Evolutionary conservation across 1,140 invertebrate genomes (phyloP).

Genomic region (Drosophila nannoptera): DNA sequence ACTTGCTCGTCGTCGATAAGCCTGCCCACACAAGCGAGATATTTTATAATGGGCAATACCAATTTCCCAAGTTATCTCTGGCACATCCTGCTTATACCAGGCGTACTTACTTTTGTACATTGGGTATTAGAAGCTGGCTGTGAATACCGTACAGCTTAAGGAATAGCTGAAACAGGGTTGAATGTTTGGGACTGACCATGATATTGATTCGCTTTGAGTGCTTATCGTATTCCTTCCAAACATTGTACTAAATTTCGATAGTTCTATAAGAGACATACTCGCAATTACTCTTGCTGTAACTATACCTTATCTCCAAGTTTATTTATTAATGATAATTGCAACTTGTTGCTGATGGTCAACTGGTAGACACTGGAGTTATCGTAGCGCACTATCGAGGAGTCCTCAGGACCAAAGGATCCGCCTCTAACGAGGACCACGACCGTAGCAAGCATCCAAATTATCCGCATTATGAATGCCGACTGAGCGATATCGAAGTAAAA

Average conservation of each 20-base stretch:
- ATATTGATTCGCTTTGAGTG: constrained; percentile 50
- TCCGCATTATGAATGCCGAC: constrained; percentile 46
- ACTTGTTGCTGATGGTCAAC: constrained; percentile 45
- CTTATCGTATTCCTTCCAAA: constrained; percentile 70
- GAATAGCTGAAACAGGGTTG: constrained; percentile 37
- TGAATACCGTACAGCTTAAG: constrained; percentile 38
- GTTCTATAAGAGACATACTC: background rate
- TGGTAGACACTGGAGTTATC: constrained; percentile 61
- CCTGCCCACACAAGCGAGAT: constrained; percentile 43
- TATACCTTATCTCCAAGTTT: constrained; percentile 50
- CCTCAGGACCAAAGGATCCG: constrained; percentile 23
- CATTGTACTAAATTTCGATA: constrained; percentile 47
- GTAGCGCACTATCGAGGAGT: constrained; percentile 39
- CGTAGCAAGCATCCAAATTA: constrained; percentile 46
- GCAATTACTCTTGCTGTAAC: background rate
- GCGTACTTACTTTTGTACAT: constrained; percentile 63
- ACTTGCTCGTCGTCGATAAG: constrained; percentile 69
- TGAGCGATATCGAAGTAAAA: constrained; percentile 3
- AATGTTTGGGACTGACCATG: constrained; percentile 59
- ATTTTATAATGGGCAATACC: constrained; percentile 33
- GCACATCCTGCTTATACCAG: background rate
- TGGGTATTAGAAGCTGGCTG: constrained; percentile 53
- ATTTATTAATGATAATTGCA: constrained; percentile 48
- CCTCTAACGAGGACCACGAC: constrained; percentile 50
- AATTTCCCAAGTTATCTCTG: constrained; percentile 33